Evolutionary conservation across 2,888 invertebrate genomes (phyloP).

Genomic region (Rhagonycha fulva): DNA sequence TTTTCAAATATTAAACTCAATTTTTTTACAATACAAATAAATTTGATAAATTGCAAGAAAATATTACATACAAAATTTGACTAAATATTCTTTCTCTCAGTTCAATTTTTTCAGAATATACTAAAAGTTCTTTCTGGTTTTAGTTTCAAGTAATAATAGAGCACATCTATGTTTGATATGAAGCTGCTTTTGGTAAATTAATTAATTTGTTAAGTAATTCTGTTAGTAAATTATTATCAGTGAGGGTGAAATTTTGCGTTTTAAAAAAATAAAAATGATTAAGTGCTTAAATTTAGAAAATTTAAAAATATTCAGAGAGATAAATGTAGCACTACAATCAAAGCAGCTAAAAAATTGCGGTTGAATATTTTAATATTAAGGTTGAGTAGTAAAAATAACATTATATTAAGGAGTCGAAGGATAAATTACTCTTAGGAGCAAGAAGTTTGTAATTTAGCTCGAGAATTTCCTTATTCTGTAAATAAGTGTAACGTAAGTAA

Average conservation of each 20-base stretch:
- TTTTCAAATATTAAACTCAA: background rate
- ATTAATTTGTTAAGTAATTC: background rate
- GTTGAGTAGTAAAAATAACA: slow-evolving; percentile 22
- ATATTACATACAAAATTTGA: background rate
- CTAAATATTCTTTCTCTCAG: background rate
- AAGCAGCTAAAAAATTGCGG: slow-evolving; percentile 23
- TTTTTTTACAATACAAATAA: background rate
- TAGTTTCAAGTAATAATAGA: too few species aligned
- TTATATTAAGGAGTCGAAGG: slow-evolving; percentile 21
- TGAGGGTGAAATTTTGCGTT: background rate
- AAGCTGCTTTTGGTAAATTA: background rate
- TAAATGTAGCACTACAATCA: slow-evolving; percentile 14
- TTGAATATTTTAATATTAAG: slow-evolving; percentile 16
- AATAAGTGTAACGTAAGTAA: slow-evolving; percentile 9
- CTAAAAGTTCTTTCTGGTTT: too few species aligned
- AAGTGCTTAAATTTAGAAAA: background rate
- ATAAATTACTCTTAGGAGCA: slow-evolving; percentile 13
- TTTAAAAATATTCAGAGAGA: background rate
- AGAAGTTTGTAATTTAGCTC: background rate
- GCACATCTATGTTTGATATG: too few species aligned
- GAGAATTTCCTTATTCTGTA: background rate
- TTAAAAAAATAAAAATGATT: background rate
- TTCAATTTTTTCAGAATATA: too few species aligned
- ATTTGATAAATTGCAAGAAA: background rate
- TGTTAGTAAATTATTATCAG: background rate